phyloP scores from a whole-genome alignment of 2,888 invertebrate genomes.

The Lasioglossum vierecki region DNA sequence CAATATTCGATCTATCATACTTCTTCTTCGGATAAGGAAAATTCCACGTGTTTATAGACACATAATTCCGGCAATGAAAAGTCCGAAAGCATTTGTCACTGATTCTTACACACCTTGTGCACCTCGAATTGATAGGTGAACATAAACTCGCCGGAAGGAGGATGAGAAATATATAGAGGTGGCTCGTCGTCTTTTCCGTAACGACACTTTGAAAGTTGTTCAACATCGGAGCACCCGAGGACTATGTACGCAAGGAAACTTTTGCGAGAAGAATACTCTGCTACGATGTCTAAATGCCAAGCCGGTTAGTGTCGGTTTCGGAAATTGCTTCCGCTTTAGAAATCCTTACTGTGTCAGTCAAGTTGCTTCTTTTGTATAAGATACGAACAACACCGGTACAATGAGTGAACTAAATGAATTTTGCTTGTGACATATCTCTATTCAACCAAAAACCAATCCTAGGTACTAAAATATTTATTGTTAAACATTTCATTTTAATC shows the following conservation, averaged over 20 bases:
- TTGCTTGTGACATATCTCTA: background rate
- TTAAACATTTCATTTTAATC: background rate
- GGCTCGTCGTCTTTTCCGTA: conserved; percentile 66
- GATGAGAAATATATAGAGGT: conserved; percentile 50
- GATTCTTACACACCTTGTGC: background rate
- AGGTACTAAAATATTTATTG: background rate
- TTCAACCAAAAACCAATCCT: background rate
- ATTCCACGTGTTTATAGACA: background rate
- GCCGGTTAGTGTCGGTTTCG: conserved; percentile 36
- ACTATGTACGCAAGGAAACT: conserved; percentile 43
- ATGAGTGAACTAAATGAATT: background rate
- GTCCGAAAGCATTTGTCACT: conserved; percentile 70
- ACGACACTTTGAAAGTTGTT: conserved; percentile 75
- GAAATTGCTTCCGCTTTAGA: conserved; percentile 34
- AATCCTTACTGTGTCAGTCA: background rate
- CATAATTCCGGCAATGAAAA: conserved; percentile 70
- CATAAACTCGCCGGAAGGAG: background rate
- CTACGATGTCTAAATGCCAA: conserved; percentile 44
- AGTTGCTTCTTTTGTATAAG: background rate
- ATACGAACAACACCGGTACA: background rate
- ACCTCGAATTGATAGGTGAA: conserved; percentile 10
- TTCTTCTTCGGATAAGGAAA: background rate
- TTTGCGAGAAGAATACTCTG: conserved; percentile 36
- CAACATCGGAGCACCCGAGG: conserved; percentile 63
- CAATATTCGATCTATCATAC: conserved; percentile 1